Conservation (phyloP, 2,888 invertebrate species). For the Criorhina ranunculi region DNA sequence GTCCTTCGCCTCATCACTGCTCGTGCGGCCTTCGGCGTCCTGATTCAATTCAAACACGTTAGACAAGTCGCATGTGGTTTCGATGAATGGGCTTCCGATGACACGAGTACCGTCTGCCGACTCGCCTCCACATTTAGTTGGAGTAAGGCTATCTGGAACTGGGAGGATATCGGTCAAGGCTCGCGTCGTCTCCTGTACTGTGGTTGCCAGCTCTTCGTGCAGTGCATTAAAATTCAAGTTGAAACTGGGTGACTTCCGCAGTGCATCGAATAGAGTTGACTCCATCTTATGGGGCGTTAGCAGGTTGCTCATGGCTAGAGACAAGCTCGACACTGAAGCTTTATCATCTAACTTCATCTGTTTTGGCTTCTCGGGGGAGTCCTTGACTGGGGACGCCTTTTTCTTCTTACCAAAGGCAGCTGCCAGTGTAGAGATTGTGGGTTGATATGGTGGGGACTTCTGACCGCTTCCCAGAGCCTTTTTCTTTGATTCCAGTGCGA, state of each 20-base stretch:
- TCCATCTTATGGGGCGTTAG: slow-evolving; percentile 52
- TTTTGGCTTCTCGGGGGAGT: slow-evolving; percentile 80
- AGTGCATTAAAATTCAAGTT: slow-evolving; percentile 83
- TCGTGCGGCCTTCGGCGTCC: slow-evolving; percentile 80
- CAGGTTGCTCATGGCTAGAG: slow-evolving; percentile 53
- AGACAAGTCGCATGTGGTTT: slow-evolving; percentile 80
- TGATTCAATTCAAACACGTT: slow-evolving; percentile 83
- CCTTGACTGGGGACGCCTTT: slow-evolving; percentile 82
- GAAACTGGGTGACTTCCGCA: slow-evolving; percentile 84
- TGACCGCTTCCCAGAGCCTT: slow-evolving; percentile 35
- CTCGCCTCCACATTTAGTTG: slow-evolving; percentile 39
- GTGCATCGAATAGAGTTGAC: slow-evolving; percentile 85
- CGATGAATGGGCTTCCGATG: slow-evolving; percentile 83
- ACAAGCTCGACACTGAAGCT: slow-evolving; percentile 34
- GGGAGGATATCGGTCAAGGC: slow-evolving; percentile 81
- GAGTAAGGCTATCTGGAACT: slow-evolving; percentile 44
- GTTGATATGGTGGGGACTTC: slow-evolving; percentile 41
- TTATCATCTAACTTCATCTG: slow-evolving; percentile 78
- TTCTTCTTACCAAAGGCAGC: slow-evolving; percentile 79
- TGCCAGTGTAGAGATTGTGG: slow-evolving; percentile 21
- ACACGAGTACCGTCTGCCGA: slow-evolving; percentile 46
- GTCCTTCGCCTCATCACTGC: slow-evolving; percentile 80
- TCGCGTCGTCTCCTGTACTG: slow-evolving; percentile 83
- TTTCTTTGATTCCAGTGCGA: slow-evolving; percentile 71
- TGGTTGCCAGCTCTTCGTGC: slow-evolving; percentile 83